phyloP scores from a whole-genome alignment of 2,113 vertebrate species.

The Atrichornis clamosus region DNA sequence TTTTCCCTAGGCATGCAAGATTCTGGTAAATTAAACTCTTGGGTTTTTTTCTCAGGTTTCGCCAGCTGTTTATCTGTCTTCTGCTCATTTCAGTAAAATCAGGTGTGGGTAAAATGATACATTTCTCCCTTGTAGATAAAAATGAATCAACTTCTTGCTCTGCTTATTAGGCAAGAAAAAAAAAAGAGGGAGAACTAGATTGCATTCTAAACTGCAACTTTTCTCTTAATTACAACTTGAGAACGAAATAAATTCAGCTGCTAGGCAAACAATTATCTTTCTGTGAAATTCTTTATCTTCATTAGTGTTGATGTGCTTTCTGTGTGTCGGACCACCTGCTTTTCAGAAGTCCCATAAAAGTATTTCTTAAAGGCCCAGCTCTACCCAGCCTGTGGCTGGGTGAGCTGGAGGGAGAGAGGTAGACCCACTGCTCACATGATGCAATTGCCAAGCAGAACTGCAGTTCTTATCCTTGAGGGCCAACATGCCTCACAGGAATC shows the following conservation, averaged over 20 bases:
- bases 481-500: neutral
- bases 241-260: conserved; percentile 27
- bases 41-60: neutral
- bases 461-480: neutral
- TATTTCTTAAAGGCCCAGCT: conserved; percentile 30
- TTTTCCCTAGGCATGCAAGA: neutral
- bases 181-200: neutral
- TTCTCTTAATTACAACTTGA: conserved; percentile 36
- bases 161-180: conserved; percentile 16
- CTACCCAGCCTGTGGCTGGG: neutral
- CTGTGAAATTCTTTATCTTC: conserved; percentile 52
- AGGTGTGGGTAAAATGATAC: neutral
- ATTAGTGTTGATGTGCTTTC: conserved; percentile 31
- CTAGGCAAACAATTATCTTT: conserved; percentile 49
- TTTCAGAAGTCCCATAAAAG: neutral
- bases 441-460: neutral
- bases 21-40: neutral
- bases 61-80: conserved; percentile 1
- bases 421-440: neutral
- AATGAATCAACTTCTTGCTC: neutral
- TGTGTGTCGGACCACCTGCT: conserved; percentile 9
- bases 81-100: neutral
- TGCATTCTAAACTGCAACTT: conserved; percentile 28
- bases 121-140: conserved; percentile 1
- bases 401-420: neutral